A percentile compares a stretch with the other conserved stretches of the same genome.
Conservation (phyloP, 2,888 invertebrate species). For the Clitarchus hookeri region DNA sequence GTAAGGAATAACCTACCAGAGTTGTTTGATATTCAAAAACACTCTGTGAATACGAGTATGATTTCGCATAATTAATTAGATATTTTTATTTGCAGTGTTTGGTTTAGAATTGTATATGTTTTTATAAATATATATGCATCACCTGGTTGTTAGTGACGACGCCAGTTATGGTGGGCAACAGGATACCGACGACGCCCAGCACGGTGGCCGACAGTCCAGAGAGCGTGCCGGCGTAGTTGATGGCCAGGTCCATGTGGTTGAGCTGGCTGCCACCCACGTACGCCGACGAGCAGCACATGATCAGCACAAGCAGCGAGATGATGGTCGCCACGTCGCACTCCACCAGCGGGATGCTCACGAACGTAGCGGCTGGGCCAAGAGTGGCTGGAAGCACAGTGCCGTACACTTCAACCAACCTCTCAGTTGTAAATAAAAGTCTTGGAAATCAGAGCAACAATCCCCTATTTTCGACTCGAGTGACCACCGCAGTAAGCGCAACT, state of each 20-base stretch:
- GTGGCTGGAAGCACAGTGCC: slow-evolving; percentile 23
- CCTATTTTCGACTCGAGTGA: too few relatives aligned
- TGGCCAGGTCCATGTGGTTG: slow-evolving; percentile 52
- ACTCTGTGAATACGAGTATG: too few relatives aligned
- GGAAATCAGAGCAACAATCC: too few relatives aligned
- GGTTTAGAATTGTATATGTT: too few relatives aligned
- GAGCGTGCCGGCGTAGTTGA: slow-evolving; percentile 51
- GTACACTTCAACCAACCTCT: neutral
- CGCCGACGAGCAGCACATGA: slow-evolving; percentile 17
- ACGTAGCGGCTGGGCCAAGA: slow-evolving; percentile 27
- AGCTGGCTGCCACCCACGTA: slow-evolving; percentile 46
- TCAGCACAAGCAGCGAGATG: slow-evolving; percentile 31
- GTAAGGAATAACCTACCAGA: too few relatives aligned
- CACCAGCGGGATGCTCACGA: slow-evolving; percentile 30
- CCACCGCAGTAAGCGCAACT: too few relatives aligned
- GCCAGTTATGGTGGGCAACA: neutral
- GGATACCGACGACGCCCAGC: slow-evolving; percentile 46
- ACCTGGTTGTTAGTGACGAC: neutral
- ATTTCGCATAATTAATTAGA: too few relatives aligned
- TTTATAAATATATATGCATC: too few relatives aligned
- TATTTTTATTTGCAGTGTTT: too few relatives aligned
- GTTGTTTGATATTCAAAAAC: too few relatives aligned
- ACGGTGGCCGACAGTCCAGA: slow-evolving; percentile 51
- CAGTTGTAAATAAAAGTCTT: too few relatives aligned
- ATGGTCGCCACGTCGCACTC: slow-evolving; percentile 29